phyloP scores from a whole-genome alignment of 2,797 vertebrate species.

The Chrysocyon brachyurus region DNA sequence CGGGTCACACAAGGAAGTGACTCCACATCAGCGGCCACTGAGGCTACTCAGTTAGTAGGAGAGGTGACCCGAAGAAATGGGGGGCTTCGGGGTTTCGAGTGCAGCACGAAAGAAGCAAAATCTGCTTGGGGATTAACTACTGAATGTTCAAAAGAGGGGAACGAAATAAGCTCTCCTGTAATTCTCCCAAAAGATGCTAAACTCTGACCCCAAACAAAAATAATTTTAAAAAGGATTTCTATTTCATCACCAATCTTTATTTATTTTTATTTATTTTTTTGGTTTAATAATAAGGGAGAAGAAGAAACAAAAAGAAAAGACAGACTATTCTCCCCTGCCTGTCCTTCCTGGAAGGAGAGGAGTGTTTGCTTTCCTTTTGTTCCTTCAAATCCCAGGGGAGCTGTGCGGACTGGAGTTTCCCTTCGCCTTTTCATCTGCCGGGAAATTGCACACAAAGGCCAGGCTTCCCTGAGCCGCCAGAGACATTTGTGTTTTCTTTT shows the following conservation, averaged over 20 bases:
- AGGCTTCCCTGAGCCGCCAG: neutral
- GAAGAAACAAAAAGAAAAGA: constrained; percentile 39
- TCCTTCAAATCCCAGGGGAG: constrained; percentile 50
- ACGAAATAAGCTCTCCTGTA: neutral
- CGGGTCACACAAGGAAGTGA: neutral
- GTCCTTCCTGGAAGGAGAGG: constrained; percentile 56
- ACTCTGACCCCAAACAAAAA: constrained; percentile 18
- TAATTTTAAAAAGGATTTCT: constrained; percentile 15
- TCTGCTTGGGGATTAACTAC: neutral
- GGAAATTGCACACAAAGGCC: constrained; percentile 65
- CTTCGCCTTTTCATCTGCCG: constrained; percentile 64
- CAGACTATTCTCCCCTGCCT: neutral
- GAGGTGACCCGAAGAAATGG: neutral
- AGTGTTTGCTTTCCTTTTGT: constrained; percentile 73
- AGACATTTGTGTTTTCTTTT: constrained; percentile 42
- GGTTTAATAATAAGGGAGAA: constrained; percentile 14
- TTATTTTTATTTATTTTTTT: neutral
- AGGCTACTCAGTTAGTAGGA: neutral
- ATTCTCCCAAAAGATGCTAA: neutral
- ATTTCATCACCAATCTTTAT: neutral
- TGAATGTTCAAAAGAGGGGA: neutral
- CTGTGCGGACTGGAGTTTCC: neutral
- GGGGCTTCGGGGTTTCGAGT: constrained; percentile 14
- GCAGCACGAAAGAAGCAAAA: neutral
- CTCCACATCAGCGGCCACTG: neutral